Evolutionary conservation across 2,113 vertebrate species (phyloP).

Genomic region (Pandion haliaetus): DNA sequence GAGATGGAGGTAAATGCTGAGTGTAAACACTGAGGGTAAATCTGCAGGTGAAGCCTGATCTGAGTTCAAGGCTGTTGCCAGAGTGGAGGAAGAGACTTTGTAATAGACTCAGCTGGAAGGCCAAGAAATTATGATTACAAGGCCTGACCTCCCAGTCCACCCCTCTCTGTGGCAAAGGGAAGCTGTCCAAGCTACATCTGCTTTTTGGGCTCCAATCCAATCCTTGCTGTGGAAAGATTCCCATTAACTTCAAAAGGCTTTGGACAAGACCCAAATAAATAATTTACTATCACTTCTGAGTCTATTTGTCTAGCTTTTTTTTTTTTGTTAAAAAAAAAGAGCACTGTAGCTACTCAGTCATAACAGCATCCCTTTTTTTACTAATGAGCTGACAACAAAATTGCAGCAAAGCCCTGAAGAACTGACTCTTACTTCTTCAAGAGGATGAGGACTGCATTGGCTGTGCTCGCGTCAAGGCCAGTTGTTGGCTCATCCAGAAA

Average conservation of each 20-base stretch:
- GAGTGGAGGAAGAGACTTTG: not conserved
- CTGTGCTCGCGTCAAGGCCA: conserved; percentile 61
- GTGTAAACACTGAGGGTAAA: not conserved
- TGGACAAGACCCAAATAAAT: not conserved
- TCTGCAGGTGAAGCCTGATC: not conserved
- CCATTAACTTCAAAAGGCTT: conserved; percentile 3
- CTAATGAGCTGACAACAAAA: not conserved
- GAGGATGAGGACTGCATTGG: conserved; percentile 55
- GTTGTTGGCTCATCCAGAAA: conserved; percentile 60
- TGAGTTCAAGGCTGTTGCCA: not conserved
- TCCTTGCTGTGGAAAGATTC: not conserved
- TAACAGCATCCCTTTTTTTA: not conserved
- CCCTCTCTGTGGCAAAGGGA: not conserved
- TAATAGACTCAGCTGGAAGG: not conserved
- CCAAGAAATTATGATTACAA: not conserved
- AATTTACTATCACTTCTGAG: not conserved
- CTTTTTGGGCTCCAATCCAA: conserved; percentile 18
- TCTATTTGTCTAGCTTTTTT: not conserved
- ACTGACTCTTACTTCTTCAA: conserved; percentile 49
- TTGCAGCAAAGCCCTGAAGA: not conserved
- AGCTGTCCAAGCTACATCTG: not conserved
- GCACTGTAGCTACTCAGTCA: not conserved
- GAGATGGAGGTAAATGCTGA: not conserved
- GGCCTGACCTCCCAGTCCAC: not conserved
- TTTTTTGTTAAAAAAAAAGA: not conserved